Conservation (phyloP, 2,888 invertebrate genomes). For the Baccha elongata region DNA sequence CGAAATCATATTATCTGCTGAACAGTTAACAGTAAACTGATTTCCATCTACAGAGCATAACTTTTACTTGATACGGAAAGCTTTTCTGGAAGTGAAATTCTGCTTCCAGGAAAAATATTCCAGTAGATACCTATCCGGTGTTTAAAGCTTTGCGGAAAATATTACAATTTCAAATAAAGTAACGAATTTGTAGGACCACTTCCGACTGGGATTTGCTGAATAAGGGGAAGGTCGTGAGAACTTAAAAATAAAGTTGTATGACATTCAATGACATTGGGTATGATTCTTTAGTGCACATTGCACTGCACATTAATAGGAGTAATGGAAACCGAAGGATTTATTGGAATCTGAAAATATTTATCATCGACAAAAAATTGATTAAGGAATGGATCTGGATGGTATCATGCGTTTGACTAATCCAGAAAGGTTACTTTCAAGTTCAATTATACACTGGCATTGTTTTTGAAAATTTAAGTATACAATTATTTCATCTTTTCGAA, state of each 20-base stretch:
- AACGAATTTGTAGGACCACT: conserved; percentile 25
- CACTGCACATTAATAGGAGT: conserved; percentile 59
- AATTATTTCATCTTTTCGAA: no score
- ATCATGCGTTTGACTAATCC: conserved; percentile 2
- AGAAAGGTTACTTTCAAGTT: no score
- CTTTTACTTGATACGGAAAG: background rate
- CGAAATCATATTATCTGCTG: background rate
- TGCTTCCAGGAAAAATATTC: conserved; percentile 15
- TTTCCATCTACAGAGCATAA: no score
- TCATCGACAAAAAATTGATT: conserved; percentile 34
- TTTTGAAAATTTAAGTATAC: no score
- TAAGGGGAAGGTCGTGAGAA: conserved; percentile 8
- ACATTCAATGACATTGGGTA: conserved; percentile 50
- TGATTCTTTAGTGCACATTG: conserved; percentile 53
- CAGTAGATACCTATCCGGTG: no score
- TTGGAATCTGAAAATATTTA: conserved; percentile 43
- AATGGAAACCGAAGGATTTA: conserved; percentile 59
- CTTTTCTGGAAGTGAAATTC: conserved; percentile 11
- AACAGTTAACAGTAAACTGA: background rate
- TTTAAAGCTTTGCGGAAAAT: background rate
- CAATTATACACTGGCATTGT: no score
- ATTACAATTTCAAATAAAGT: conserved; percentile 48
- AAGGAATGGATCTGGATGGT: background rate
- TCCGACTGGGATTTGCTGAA: conserved; percentile 61
- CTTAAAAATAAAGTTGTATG: background rate